These are phyloP conservation scores for Metacarcinus magister DNA, from an alignment of 2,888 invertebrate species.

Conservation along the genomic window DNA sequence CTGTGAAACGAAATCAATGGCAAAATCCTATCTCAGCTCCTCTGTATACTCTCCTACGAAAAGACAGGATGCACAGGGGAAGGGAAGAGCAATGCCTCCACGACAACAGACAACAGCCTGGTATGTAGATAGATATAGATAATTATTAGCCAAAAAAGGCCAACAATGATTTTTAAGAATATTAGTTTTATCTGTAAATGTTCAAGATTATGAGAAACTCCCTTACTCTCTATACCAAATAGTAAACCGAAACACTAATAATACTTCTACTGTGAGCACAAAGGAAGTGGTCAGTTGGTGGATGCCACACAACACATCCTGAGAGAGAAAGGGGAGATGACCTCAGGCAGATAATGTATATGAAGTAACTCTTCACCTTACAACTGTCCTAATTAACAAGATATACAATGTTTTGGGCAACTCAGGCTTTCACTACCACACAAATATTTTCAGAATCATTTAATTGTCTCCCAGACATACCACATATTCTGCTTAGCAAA, in stretches of 20 bases:
- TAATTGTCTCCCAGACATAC: not conserved
- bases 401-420: not conserved
- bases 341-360: not conserved
- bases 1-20: no score
- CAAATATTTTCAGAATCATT: not conserved
- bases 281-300: not conserved
- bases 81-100: no score
- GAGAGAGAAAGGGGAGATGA: not conserved
- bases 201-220: not conserved
- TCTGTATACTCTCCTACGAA: no score
- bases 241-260: not conserved
- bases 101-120: no score
- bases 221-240: not conserved
- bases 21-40: no score
- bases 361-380: slow-evolving; percentile 5
- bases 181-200: no score
- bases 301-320: not conserved
- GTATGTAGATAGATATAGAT: not conserved
- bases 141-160: not conserved
- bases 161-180: no score
- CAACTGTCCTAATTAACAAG: not conserved
- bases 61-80: no score
- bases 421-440: not conserved
- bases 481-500: not conserved
- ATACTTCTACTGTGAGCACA: not conserved